A percentile compares a stretch with the other conserved stretches of the same genome.
phyloP scores from a whole-genome alignment of 1,140 invertebrate genomes.

The Philopotamus ludificatus region DNA sequence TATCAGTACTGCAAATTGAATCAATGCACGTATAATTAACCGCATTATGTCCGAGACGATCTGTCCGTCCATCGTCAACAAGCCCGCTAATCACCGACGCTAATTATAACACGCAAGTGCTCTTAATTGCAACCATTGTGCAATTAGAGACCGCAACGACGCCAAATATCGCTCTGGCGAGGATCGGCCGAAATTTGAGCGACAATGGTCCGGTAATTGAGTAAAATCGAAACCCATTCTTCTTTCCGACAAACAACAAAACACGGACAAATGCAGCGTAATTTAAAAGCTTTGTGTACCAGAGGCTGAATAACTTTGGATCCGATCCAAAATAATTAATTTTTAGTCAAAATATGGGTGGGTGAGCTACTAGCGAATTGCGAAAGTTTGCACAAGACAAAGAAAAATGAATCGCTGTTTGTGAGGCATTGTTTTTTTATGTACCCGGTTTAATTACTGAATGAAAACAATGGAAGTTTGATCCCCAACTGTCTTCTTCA shows the following conservation, averaged over 20 bases:
- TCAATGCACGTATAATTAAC: slow-evolving; percentile 12
- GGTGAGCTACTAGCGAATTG: too few species aligned
- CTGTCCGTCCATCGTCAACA: slow-evolving; percentile 8
- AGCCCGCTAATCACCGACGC: background rate
- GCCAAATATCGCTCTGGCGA: background rate
- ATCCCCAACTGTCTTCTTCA: too few species aligned
- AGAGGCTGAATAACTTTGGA: background rate
- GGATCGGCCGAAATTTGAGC: background rate
- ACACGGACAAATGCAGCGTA: slow-evolving; percentile 6
- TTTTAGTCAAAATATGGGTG: background rate
- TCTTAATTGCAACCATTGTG: slow-evolving; percentile 32
- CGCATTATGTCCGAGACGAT: slow-evolving; percentile 2
- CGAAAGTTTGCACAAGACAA: too few species aligned
- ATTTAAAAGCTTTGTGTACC: slow-evolving; percentile 6
- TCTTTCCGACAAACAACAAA: background rate
- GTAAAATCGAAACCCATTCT: slow-evolving; percentile 9
- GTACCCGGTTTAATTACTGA: too few species aligned
- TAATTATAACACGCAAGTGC: slow-evolving; percentile 26
- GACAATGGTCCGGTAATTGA: slow-evolving; percentile 4
- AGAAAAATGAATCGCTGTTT: too few species aligned
- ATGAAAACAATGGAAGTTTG: too few species aligned
- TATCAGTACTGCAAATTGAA: slow-evolving; percentile 1
- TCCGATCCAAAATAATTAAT: slow-evolving; percentile 8
- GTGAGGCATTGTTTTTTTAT: too few species aligned
- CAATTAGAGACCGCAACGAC: slow-evolving; percentile 8